These are phyloP conservation scores for Pollenia griseotomentosa DNA, from an alignment of 2,888 invertebrate genomes.

Conservation along the genomic window DNA sequence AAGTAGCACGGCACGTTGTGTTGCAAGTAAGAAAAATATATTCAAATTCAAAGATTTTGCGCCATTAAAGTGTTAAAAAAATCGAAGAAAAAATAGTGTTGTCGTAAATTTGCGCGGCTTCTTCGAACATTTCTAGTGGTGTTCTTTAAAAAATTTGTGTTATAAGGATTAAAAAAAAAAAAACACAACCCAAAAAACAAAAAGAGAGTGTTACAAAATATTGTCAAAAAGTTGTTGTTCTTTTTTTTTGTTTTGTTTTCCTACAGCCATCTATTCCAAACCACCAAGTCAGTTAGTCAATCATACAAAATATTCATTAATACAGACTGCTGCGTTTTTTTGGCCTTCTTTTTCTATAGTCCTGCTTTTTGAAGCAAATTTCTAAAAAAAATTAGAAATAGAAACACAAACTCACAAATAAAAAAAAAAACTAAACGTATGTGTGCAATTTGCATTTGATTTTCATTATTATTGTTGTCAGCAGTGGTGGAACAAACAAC, in stretches of 20 bases:
- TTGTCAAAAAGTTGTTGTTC: slow-evolving; percentile 11
- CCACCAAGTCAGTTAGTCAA: slow-evolving; percentile 47
- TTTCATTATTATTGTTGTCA: slow-evolving; percentile 65
- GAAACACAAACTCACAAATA: slow-evolving; percentile 37
- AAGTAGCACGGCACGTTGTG: slow-evolving; percentile 60
- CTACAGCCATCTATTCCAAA: slow-evolving; percentile 23
- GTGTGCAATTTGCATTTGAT: slow-evolving; percentile 74
- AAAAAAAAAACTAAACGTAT: slow-evolving; percentile 55
- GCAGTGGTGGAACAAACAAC: slow-evolving; percentile 50
- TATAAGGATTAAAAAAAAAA: slow-evolving; percentile 40
- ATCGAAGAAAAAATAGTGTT: slow-evolving; percentile 25
- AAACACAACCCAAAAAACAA: background rate
- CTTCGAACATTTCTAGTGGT: slow-evolving; percentile 17
- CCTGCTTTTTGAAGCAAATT: slow-evolving; percentile 20
- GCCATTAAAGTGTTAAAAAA: slow-evolving; percentile 56
- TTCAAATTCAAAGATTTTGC: slow-evolving; percentile 64
- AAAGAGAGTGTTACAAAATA: slow-evolving; percentile 23
- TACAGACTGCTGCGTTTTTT: slow-evolving; percentile 42
- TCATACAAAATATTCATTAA: slow-evolving; percentile 37
- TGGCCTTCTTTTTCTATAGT: slow-evolving; percentile 11
- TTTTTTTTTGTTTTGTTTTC: background rate
- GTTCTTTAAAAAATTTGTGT: slow-evolving; percentile 29
- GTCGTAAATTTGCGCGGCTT: slow-evolving; percentile 65
- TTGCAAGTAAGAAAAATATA: slow-evolving; percentile 43
- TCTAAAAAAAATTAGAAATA: slow-evolving; percentile 1